These are phyloP conservation scores for Drosophila meridiana DNA, from an alignment of 2,888 invertebrate genomes.

Conservation along the genomic window DNA sequence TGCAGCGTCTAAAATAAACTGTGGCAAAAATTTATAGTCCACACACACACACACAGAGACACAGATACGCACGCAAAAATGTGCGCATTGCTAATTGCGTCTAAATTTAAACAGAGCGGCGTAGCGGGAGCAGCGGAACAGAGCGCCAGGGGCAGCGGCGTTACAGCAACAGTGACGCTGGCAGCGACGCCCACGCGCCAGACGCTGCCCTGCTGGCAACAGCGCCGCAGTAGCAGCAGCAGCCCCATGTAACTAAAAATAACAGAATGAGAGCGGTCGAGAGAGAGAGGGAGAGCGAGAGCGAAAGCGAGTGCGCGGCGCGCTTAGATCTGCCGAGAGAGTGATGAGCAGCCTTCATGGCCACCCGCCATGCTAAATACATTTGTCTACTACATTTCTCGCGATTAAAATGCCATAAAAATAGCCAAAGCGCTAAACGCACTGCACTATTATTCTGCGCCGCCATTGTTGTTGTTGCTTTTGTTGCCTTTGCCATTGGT, in stretches of 20 bases:
- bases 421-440: conserved; percentile 62
- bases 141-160: conserved; percentile 36
- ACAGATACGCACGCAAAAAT: conserved; percentile 55
- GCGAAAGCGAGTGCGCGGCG: not conserved
- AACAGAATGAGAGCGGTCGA: conserved; percentile 36
- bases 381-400: conserved; percentile 26
- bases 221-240: conserved; percentile 46
- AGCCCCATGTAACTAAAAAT: conserved; percentile 71
- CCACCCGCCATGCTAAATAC: conserved; percentile 30
- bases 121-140: conserved; percentile 8
- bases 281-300: not conserved
- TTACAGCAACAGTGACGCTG: conserved; percentile 46
- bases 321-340: conserved; percentile 6
- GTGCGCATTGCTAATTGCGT: conserved; percentile 78
- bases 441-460: conserved; percentile 24
- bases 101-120: conserved; percentile 67
- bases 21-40: conserved; percentile 73
- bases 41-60: conserved; percentile 11
- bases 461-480: conserved; percentile 20
- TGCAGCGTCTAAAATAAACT: conserved; percentile 76
- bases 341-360: conserved; percentile 25
- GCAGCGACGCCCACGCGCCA: conserved; percentile 73
- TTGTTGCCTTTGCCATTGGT: conserved; percentile 22
- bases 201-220: conserved; percentile 57
- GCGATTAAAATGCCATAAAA: conserved; percentile 79